A percentile compares a stretch with the other conserved stretches of the same genome.
Conservation (phyloP, 1,140 invertebrate genomes). For the Penaeus chinensis region DNA sequence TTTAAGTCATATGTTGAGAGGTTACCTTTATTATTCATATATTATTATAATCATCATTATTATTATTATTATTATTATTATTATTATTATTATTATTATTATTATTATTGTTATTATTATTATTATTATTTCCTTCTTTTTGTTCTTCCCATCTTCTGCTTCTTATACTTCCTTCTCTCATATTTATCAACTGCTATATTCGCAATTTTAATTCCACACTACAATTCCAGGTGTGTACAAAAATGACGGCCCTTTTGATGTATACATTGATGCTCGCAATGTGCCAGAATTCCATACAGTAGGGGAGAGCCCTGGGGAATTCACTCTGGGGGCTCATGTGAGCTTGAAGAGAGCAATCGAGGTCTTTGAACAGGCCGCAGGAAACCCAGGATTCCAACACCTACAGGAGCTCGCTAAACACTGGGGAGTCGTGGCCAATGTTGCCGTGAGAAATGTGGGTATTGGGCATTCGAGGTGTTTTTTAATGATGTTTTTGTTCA, state of each 20-base stretch:
- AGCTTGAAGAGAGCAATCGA: constrained; percentile 63
- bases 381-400: constrained; percentile 40
- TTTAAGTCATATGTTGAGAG: too few relatives aligned
- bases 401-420: constrained; percentile 43
- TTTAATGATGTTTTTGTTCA: not conserved
- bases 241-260: constrained; percentile 67
- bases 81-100: too few relatives aligned
- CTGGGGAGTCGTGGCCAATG: constrained; percentile 58
- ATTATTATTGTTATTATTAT: too few relatives aligned
- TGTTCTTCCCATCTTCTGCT: too few relatives aligned
- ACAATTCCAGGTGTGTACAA: constrained; percentile 68
- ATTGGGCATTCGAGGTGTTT: not conserved
- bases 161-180: too few relatives aligned
- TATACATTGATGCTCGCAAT: constrained; percentile 67
- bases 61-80: too few relatives aligned
- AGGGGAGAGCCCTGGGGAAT: constrained; percentile 11
- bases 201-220: not conserved
- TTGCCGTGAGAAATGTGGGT: constrained; percentile 62
- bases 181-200: too few relatives aligned
- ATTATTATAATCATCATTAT: too few relatives aligned
- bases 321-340: constrained; percentile 62
- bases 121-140: too few relatives aligned
- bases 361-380: constrained; percentile 46
- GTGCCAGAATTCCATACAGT: constrained; percentile 66
- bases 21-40: too few relatives aligned